These are phyloP conservation scores for Synodontis membranacea DNA, from an alignment of 2,113 vertebrate species.

Conservation along the genomic window DNA sequence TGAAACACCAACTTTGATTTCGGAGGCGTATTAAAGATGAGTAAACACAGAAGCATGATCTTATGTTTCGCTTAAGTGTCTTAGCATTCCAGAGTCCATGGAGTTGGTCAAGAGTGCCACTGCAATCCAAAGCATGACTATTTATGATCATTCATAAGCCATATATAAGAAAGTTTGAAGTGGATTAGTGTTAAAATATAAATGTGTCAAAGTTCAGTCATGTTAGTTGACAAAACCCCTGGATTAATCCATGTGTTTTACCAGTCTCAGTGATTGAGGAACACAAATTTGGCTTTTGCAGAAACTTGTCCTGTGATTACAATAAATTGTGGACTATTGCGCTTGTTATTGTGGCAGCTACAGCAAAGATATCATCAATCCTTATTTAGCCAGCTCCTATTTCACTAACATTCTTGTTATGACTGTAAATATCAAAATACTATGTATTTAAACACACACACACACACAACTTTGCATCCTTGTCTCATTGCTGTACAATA, in stretches of 20 bases:
- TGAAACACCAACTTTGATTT: background rate
- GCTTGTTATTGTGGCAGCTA: background rate
- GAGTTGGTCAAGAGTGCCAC: background rate
- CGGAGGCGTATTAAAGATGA: too few species aligned
- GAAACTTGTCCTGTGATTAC: background rate
- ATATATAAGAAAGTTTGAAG: background rate
- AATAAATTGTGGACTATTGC: background rate
- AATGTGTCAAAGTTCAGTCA: background rate
- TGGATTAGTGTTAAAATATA: background rate
- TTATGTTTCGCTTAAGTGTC: background rate
- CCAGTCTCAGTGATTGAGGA: background rate
- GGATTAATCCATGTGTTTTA: background rate
- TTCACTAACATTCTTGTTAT: background rate
- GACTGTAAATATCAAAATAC: background rate
- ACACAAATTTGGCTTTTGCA: background rate
- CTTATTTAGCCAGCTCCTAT: background rate
- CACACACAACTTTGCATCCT: too few species aligned
- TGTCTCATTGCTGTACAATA: background rate
- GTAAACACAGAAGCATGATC: too few species aligned
- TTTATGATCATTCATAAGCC: background rate
- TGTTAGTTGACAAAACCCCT: background rate
- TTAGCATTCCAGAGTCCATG: too few species aligned
- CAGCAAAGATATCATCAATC: background rate
- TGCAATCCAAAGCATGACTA: background rate
- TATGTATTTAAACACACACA: too few species aligned